phyloP scores from a whole-genome alignment of 2,888 invertebrate species.

The Eupelmus urozonus region DNA sequence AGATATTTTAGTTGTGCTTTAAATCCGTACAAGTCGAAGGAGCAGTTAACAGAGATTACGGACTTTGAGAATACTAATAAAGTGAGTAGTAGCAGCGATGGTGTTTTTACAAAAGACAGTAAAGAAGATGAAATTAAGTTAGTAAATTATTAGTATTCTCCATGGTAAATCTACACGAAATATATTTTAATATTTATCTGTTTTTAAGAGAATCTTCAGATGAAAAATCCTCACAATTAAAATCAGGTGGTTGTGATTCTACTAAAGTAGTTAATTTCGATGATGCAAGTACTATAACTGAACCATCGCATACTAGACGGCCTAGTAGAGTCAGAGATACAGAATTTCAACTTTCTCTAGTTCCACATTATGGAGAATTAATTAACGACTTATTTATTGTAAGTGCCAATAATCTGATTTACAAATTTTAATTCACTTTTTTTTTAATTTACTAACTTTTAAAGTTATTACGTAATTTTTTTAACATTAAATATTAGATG shows the following conservation, averaged over 20 bases:
- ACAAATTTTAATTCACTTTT: background rate
- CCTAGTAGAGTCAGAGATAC: slow-evolving; percentile 30
- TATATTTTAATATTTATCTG: no score
- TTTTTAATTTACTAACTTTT: no score
- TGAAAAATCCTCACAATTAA: background rate
- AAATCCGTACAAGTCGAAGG: slow-evolving; percentile 28
- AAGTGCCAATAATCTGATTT: no score
- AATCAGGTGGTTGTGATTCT: background rate
- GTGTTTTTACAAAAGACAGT: background rate
- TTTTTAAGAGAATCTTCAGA: background rate
- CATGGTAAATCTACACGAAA: no score
- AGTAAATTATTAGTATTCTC: background rate
- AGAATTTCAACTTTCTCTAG: slow-evolving; percentile 63
- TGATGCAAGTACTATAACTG: background rate
- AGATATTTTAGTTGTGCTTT: slow-evolving; percentile 48
- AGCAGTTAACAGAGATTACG: background rate
- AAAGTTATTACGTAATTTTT: no score
- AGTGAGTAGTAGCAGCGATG: background rate
- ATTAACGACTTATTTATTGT: slow-evolving; percentile 43
- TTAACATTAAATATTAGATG: background rate
- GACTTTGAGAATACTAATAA: background rate
- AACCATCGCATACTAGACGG: background rate
- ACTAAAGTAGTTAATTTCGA: background rate
- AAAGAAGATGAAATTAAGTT: background rate
- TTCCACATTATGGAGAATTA: slow-evolving; percentile 66